These are phyloP conservation scores for Pardosa pseudoannulata DNA, from an alignment of 2,888 invertebrate species.

Conservation along the genomic window DNA sequence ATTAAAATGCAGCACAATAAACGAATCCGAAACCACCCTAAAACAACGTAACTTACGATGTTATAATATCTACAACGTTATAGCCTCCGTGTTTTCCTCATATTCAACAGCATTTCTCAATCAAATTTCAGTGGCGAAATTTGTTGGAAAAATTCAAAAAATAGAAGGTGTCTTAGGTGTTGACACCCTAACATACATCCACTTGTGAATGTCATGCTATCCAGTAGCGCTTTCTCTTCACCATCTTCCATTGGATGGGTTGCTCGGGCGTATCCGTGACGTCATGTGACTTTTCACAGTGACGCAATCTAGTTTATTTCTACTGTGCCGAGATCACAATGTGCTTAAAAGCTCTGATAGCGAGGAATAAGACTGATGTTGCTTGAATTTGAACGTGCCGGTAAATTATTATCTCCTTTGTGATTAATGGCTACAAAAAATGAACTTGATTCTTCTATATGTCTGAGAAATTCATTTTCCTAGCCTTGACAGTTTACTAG, in stretches of 20 bases:
- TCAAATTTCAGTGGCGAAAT: not conserved
- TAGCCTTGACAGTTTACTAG: too few relatives aligned
- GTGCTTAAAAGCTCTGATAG: not conserved
- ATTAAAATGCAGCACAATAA: not conserved
- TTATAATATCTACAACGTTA: not conserved
- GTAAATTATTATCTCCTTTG: too few relatives aligned
- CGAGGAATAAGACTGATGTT: not conserved
- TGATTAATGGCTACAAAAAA: too few relatives aligned
- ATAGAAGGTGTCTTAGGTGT: not conserved
- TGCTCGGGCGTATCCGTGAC: slow-evolving; percentile 24
- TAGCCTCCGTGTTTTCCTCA: not conserved
- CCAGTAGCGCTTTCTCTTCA: not conserved
- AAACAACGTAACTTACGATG: not conserved
- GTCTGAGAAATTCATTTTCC: too few relatives aligned
- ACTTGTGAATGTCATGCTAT: not conserved
- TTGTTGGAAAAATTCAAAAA: not conserved
- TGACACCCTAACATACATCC: slow-evolving; percentile 8
- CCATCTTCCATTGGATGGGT: not conserved
- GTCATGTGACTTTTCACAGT: slow-evolving; percentile 39
- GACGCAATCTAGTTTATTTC: slow-evolving; percentile 5
- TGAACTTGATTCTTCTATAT: too few relatives aligned
- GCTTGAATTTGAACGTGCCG: not conserved
- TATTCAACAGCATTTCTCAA: not conserved
- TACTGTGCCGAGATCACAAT: slow-evolving; percentile 1
- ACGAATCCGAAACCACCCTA: not conserved